Evolutionary conservation across 1,140 invertebrate species (phyloP), one percentile per base, ranked within the genome.

Genomic region (Adoxophyes honmai): DNA sequence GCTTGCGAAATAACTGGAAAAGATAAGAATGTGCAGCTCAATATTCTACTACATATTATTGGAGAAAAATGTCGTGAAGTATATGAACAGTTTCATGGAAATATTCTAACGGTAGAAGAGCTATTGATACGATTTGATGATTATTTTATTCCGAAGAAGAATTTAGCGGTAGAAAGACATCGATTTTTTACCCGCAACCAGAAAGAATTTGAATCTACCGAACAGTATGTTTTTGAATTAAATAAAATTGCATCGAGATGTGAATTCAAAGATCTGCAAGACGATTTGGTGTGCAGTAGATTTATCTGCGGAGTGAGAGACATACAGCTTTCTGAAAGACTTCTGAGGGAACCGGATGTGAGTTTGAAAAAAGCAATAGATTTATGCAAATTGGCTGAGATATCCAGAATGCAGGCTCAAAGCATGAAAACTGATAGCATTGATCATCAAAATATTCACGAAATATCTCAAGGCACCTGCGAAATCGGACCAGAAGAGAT

Each of bases 171-270:
- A 7, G 64, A 69, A 57, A 44, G 63, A 15, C 66, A 63, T 37
- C 59, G 63, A 38, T 69, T 69, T 59, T 60, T 69, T 21, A 69
- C 34, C 16, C 6, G 60, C 21, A 59, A 56, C 34, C 66, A 69
- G 59, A 57, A 59, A 15, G 34, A 51, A 13, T 33, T 55, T 1
- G 61, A 70, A 34, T 48, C 58, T 6, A 52, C 62, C 11, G 61
- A 70, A 9, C 57, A 59, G 34, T 70, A 58, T 51, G 35, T 57
- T 0, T 67, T 61, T 21, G 57, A 61, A 34, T 34, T 70, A 34
- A 62, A 60, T 34, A 67, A 67, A 34, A 57, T 64, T 48, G 60
- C 64, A 5, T 13, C 55, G 7, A 64, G 42, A 15, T 67, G 68
- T 55, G 65, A 70, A 33, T 64, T 70, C 36, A 42, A 34, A 10